Evolutionary conservation across 2,797 vertebrate genomes (phyloP).

Genomic region (Nannoperca obscura): DNA sequence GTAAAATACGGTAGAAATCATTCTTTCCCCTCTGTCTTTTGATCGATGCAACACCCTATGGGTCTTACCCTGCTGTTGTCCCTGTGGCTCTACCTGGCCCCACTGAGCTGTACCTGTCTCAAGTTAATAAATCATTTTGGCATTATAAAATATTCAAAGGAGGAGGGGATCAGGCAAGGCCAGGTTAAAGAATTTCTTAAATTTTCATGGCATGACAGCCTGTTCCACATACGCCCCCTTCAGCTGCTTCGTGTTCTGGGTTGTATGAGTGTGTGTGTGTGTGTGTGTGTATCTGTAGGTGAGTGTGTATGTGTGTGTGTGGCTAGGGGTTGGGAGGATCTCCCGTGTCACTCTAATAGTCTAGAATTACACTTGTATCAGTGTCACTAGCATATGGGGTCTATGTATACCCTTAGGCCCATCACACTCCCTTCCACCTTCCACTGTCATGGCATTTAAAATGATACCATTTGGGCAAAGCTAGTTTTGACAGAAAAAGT

Average conservation of each 20-base stretch:
- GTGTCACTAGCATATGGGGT: constrained; percentile 95
- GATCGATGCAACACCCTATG: constrained; percentile 68
- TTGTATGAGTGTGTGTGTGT: constrained; percentile 36
- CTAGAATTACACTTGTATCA: constrained; percentile 98
- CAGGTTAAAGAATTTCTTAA: constrained; percentile 96
- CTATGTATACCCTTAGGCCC: constrained; percentile 97
- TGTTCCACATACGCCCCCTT: constrained; percentile 87
- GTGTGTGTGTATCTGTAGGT: constrained; percentile 42
- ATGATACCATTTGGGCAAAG: constrained; percentile 94
- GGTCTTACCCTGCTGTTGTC: constrained; percentile 79
- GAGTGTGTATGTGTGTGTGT: constrained; percentile 24
- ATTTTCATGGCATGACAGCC: constrained; percentile 94
- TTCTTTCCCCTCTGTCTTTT: constrained; percentile 59
- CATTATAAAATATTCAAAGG: constrained; percentile 92
- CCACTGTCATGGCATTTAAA: constrained; percentile 96
- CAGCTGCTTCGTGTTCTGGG: constrained; percentile 89
- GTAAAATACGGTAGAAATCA: constrained; percentile 50
- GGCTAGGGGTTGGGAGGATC: constrained; percentile 80
- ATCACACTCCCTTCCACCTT: constrained; percentile 87
- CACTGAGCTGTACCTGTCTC: constrained; percentile 87
- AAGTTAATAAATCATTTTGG: constrained; percentile 93
- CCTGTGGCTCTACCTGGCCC: constrained; percentile 82
- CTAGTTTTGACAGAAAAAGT: constrained; percentile 91
- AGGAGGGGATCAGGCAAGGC: constrained; percentile 88
- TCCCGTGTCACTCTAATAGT: constrained; percentile 95